A percentile compares a stretch with the other conserved stretches of the same genome.
These are phyloP conservation scores for Pseudocheirus occidentalis DNA, from an alignment of 2,797 vertebrate species.

Conservation along the genomic window DNA sequence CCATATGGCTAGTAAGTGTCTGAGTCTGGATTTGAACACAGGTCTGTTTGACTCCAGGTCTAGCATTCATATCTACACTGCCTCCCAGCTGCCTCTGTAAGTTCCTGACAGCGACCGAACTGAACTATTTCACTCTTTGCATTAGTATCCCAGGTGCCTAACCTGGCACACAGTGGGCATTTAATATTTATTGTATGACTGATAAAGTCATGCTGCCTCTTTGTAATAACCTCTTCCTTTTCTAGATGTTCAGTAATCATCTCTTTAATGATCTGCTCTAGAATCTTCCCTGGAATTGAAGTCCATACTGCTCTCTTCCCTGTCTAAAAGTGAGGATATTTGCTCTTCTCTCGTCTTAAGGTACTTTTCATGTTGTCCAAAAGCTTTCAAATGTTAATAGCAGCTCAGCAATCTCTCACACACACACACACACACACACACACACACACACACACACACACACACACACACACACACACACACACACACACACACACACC, in stretches of 20 bases:
- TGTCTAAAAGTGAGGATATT: neutral
- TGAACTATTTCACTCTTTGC: neutral
- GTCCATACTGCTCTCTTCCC: neutral
- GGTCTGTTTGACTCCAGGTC: no score
- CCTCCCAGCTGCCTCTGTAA: neutral
- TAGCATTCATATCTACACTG: no score
- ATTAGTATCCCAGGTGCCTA: neutral
- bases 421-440: neutral
- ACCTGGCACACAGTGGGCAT: neutral
- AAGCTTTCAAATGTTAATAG: neutral
- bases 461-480: no score
- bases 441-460: neutral
- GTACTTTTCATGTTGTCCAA: neutral
- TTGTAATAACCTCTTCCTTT: neutral
- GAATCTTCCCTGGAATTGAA: neutral
- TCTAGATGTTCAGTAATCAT: neutral
- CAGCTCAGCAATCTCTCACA: neutral
- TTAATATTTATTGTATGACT: neutral
- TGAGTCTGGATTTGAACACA: no score
- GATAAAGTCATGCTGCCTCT: neutral
- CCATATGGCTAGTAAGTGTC: no score
- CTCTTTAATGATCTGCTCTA: neutral
- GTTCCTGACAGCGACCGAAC: neutral
- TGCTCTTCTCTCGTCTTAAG: neutral
- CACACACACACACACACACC: neutral